Base-by-base conservation (phyloP, 2,797 vertebrate genomes). In the Tokudaia muenninki region DNA sequence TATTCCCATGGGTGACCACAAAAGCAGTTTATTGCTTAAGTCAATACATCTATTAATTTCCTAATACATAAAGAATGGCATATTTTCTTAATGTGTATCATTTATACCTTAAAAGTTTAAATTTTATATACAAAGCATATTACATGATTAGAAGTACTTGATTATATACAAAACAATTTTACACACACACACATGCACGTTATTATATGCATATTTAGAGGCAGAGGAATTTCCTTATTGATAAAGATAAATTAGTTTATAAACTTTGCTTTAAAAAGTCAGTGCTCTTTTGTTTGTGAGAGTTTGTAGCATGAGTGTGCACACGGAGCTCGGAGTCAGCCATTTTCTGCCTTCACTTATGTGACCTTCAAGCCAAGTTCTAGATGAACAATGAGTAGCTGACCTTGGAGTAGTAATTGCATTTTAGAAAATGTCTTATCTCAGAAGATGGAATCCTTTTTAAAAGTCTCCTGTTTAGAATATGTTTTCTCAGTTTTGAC, bases 341-440 rank as follows among this genome's bases (percentile, higher is more conserved):
- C 21, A 26, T 87, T 94, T 95, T 78, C 50, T 94, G 83, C 90
- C 92, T 93, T 19, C 1, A 21, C 34, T 82, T 59, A n/a, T 47
- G 59, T 82, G 82, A 63, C 55, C 59, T 86, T 89, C 47, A 74
- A 41, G 65, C 79, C 55, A 79, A 10, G 75, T 89, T 97, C 72
- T 87, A 88, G 24, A 26, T 75, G 10, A 52, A 55, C 81, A 84
- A 67, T 22, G 75, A 91, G 67, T 83, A 86, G 80, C 55, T 90
- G 90, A 94, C 22, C 91, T 93, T 95, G 87, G 75, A 90, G 93
- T 97, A 86, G 90, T 78, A 34, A 59, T 75, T 94, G 50, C 24
- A 55, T 59, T 91, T 55, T 86, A 3, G 87, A 79, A 92, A 94
- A 81, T 22, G 19, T 77, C n/a, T 92, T 90, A 19, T 75, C 41